Conservation (phyloP, 2,113 vertebrate genomes). For the Chaetorhynchus papuensis region DNA sequence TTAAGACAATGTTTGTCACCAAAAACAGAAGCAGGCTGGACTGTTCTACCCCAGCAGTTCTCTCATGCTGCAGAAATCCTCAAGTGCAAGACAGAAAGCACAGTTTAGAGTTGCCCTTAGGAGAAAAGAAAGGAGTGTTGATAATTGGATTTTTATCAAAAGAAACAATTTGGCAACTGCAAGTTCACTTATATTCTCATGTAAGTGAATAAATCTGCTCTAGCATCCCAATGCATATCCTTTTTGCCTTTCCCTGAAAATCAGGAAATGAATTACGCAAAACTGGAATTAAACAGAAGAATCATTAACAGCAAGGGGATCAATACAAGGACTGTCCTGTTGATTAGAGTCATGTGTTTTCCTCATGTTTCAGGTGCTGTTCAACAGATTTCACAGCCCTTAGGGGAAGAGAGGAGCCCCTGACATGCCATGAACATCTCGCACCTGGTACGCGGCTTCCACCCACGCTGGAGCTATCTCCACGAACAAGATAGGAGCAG, state of each 20-base stretch:
- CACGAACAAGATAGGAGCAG: background rate
- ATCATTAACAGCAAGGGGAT: background rate
- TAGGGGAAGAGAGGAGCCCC: background rate
- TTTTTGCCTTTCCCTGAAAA: background rate
- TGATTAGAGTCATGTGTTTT: background rate
- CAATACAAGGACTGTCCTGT: background rate
- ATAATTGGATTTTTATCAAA: background rate
- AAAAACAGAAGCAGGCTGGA: background rate
- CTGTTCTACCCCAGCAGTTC: background rate
- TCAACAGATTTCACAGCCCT: background rate
- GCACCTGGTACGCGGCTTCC: background rate
- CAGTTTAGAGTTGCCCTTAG: background rate
- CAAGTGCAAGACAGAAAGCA: background rate
- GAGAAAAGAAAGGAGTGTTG: background rate
- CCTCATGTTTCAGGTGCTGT: background rate
- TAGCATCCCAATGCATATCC: background rate
- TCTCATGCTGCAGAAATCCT: background rate
- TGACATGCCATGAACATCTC: background rate
- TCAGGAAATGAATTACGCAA: background rate
- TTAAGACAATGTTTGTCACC: background rate
- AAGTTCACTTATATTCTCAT: background rate
- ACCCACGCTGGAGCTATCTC: background rate
- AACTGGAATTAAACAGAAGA: background rate
- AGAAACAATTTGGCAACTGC: background rate
- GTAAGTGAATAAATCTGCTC: background rate